A percentile compares a stretch with the other conserved stretches of the same genome.
Conservation (phyloP, 2,888 invertebrate species). For the Chrysolina haemoptera region DNA sequence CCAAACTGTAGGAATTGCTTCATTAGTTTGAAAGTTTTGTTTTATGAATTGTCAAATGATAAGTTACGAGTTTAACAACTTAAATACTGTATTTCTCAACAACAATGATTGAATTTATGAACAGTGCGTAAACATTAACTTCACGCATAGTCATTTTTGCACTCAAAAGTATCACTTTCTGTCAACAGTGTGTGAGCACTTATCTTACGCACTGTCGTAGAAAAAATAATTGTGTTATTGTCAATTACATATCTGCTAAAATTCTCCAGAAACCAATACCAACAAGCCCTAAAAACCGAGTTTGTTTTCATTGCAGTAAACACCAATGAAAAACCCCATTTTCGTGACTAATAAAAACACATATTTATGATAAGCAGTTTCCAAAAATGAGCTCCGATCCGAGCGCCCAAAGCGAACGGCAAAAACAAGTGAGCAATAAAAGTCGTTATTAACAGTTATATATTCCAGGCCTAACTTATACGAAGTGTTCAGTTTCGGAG, state of each 20-base stretch:
- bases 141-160: no score
- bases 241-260: background rate
- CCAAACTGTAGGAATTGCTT: no score
- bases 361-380: constrained; percentile 43
- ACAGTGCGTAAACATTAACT: no score
- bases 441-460: constrained; percentile 59
- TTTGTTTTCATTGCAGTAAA: constrained; percentile 29
- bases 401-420: constrained; percentile 47
- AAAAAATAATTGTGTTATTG: no score
- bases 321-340: constrained; percentile 32
- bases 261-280: background rate
- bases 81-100: no score
- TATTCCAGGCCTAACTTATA: constrained; percentile 56
- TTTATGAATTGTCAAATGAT: no score
- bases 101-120: no score
- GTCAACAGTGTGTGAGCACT: no score
- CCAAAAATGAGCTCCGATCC: constrained; percentile 48
- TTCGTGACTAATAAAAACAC: constrained; percentile 39
- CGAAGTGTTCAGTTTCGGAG: constrained; percentile 65
- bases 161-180: no score
- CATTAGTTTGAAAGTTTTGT: no score
- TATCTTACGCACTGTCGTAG: no score
- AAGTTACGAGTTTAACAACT: no score
- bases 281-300: background rate
- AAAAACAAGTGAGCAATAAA: constrained; percentile 57